These are phyloP conservation scores for Sebastes hopkinsi DNA, from an alignment of 2,797 vertebrate genomes.

Conservation along the genomic window DNA sequence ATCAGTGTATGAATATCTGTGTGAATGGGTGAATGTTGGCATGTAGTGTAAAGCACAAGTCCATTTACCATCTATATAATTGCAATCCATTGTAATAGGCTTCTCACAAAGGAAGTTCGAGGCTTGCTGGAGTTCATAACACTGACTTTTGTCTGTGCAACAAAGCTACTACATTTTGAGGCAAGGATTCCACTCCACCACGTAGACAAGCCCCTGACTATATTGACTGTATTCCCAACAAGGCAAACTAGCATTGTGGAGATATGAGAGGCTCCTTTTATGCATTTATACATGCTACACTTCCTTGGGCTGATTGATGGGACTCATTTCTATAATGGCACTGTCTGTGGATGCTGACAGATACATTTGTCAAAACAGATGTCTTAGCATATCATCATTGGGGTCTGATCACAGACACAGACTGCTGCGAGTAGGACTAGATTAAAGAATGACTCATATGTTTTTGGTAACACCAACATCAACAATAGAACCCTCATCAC, in stretches of 20 bases:
- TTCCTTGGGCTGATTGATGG: constrained; percentile 19
- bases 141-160: not conserved
- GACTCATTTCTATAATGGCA: not conserved
- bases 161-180: not conserved
- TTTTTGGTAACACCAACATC: not conserved
- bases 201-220: not conserved
- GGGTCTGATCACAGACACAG: not conserved
- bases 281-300: not conserved
- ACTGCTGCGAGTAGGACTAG: not conserved
- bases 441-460: not conserved
- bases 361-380: constrained; percentile 4
- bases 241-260: not conserved
- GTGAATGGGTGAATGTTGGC: too few species aligned
- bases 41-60: too few species aligned
- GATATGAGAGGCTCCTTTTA: not conserved
- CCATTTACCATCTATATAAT: too few species aligned
- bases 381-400: not conserved
- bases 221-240: not conserved
- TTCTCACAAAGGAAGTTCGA: not conserved
- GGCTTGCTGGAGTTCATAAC: not conserved
- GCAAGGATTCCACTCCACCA: not conserved
- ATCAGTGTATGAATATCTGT: too few species aligned
- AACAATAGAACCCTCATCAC: not conserved
- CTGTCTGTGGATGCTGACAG: not conserved
- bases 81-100: not conserved